Conservation (phyloP, 23 tunicate genomes). For the Ascidia mentula region DNA sequence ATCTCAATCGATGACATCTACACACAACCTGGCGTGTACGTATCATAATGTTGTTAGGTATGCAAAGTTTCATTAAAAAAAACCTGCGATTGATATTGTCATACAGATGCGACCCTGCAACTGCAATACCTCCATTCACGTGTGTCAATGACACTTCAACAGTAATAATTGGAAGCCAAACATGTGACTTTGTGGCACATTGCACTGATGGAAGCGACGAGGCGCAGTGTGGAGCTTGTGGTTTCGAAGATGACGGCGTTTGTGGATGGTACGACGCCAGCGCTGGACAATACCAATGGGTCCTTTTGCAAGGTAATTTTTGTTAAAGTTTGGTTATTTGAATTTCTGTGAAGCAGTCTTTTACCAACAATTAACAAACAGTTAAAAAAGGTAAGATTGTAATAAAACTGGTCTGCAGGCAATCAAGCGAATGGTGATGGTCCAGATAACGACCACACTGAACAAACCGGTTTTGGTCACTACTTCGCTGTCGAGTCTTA, state of each 20-base stretch:
- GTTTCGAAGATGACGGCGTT: conserved; percentile 49
- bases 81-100: no score
- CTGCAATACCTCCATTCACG: conserved; percentile 46
- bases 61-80: no score
- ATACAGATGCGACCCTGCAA: conserved; percentile 37
- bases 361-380: neutral
- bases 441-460: conserved; percentile 65
- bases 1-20: conserved; percentile 75
- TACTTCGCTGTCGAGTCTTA: conserved; percentile 84
- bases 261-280: conserved; percentile 90
- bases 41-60: neutral
- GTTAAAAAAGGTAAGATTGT: no score
- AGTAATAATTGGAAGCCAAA: conserved; percentile 29
- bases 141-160: conserved; percentile 51
- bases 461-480: conserved; percentile 77
- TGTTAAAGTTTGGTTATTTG: neutral
- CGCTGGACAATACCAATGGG: conserved; percentile 88
- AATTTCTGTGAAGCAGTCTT: neutral
- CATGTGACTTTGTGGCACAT: conserved; percentile 63
- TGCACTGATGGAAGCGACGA: conserved; percentile 87
- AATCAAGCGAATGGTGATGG: conserved; percentile 65
- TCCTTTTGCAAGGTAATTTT: conserved; percentile 64
- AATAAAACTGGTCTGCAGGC: conserved; percentile 46
- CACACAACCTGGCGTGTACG: conserved; percentile 57
- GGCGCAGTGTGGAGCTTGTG: conserved; percentile 63